Conservation (phyloP, 2,797 vertebrate genomes). For the Iguana delicatissima region DNA sequence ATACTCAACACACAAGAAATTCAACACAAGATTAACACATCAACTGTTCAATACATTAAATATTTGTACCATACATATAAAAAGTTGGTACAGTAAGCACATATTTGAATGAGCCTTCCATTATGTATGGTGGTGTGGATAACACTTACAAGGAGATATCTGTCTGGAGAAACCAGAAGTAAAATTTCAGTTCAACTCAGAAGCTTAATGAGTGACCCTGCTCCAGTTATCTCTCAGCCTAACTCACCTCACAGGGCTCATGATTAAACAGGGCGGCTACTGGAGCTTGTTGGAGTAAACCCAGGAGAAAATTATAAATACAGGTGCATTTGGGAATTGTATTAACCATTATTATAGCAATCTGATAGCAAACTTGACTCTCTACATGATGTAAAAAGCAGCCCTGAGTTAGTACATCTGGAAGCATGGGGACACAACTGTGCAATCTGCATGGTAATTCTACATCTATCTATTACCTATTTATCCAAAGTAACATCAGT, state of each 20-base stretch:
- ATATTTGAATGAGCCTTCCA: neutral
- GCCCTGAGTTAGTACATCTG: neutral
- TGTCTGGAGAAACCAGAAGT: neutral
- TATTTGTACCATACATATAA: neutral
- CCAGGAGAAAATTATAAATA: conserved; percentile 7
- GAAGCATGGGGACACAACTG: neutral
- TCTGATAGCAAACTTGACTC: neutral
- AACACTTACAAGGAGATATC: neutral
- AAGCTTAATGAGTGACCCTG: neutral
- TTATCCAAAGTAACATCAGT: neutral
- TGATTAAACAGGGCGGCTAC: neutral
- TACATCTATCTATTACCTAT: neutral
- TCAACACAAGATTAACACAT: neutral
- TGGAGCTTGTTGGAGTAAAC: neutral
- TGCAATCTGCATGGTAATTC: neutral
- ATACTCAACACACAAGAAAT: neutral
- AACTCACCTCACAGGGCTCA: neutral
- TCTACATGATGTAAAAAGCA: neutral
- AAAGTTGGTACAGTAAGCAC: neutral
- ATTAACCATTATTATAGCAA: neutral
- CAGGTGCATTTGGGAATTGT: neutral
- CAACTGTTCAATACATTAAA: neutral
- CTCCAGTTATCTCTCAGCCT: neutral
- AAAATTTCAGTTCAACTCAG: neutral
- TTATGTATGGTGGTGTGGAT: neutral